These are phyloP conservation scores for Nowickia ferox DNA, from an alignment of 2,888 invertebrate species.

Conservation along the genomic window DNA sequence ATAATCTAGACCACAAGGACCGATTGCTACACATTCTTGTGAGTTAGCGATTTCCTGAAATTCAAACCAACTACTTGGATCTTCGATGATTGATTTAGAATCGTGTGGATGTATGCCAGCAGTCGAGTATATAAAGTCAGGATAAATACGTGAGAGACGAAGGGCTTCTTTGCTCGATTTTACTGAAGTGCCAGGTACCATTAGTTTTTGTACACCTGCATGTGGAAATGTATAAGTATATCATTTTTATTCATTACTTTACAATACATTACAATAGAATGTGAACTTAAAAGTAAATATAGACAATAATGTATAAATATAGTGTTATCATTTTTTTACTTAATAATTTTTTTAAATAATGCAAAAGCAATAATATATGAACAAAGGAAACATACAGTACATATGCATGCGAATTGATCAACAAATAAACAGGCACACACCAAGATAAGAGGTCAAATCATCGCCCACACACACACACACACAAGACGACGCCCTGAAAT, in stretches of 20 bases:
- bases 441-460: conserved; percentile 49
- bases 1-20: conserved; percentile 97
- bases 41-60: conserved; percentile 90
- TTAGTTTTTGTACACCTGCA: conserved; percentile 94
- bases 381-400: conserved; percentile 49
- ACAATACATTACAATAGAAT: too few species aligned
- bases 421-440: conserved; percentile 43
- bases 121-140: conserved; percentile 94
- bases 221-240: conserved; percentile 47
- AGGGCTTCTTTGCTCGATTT: conserved; percentile 95
- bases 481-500: conserved; percentile 68
- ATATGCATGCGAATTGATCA: conserved; percentile 3
- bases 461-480: conserved; percentile 59
- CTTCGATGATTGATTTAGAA: conserved; percentile 92
- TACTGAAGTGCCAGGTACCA: conserved; percentile 96
- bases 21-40: conserved; percentile 95
- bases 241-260: not conserved
- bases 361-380: conserved; percentile 40
- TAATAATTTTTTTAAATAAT: conserved; percentile 41
- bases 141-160: conserved; percentile 93
- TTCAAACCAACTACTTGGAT: conserved; percentile 89
- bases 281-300: not conserved
- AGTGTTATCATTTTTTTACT: conserved; percentile 9
- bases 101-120: conserved; percentile 97
- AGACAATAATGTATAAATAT: not conserved